Percentiles rank a stretch among this genome's conserved stretches.
Conservation (phyloP, 2,113 vertebrate species). For the Mastomys coucha region DNA sequence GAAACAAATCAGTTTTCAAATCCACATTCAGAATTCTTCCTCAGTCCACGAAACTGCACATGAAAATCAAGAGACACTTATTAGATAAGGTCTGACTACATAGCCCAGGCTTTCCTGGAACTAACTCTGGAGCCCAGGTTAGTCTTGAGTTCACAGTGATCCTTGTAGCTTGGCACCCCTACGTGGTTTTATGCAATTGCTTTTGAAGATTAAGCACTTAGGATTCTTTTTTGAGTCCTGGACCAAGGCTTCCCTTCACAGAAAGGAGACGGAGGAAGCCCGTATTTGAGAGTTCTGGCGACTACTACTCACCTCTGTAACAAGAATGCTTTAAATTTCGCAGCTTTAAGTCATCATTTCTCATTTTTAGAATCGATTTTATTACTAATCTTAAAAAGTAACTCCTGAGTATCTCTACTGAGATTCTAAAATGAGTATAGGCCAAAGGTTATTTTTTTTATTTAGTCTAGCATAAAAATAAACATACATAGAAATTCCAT, state of each 20-base stretch:
- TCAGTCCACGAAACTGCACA: neutral
- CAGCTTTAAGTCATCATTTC: slow-evolving; percentile 35
- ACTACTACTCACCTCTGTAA: neutral
- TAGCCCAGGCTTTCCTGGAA: neutral
- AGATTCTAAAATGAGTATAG: slow-evolving; percentile 26
- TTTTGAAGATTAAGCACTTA: neutral
- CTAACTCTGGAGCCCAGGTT: neutral
- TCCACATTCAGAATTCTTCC: neutral
- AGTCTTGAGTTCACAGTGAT: neutral
- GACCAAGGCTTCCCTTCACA: neutral
- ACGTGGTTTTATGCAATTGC: slow-evolving; percentile 23
- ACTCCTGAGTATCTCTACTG: neutral
- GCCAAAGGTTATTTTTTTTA: slow-evolving; percentile 58
- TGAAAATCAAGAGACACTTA: neutral
- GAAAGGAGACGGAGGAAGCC: neutral
- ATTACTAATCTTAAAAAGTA: slow-evolving; percentile 49
- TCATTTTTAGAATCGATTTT: slow-evolving; percentile 54
- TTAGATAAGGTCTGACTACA: neutral
- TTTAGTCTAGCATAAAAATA: slow-evolving; percentile 56
- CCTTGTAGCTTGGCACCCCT: neutral
- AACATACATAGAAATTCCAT: slow-evolving; percentile 41
- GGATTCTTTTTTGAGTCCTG: neutral
- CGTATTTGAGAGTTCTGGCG: neutral
- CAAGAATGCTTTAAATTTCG: neutral
- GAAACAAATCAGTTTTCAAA: slow-evolving; percentile 17